Conservation (phyloP, 2,113 vertebrate genomes). For the Galbula dea region DNA sequence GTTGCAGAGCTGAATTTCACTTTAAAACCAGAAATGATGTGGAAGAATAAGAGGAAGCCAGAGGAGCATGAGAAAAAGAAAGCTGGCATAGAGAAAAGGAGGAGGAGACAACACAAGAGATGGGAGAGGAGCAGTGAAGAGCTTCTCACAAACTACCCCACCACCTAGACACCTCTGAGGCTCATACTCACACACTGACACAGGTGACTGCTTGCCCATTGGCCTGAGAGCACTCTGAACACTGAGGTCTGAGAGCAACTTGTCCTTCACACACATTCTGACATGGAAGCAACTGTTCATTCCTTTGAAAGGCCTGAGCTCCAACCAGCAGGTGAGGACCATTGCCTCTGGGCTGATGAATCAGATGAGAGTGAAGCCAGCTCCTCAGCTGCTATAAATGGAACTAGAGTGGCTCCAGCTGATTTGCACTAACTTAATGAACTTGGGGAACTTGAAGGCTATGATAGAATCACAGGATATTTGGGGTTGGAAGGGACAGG, state of each 20-base stretch:
- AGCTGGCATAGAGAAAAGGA: neutral
- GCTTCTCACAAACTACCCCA: neutral
- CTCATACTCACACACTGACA: neutral
- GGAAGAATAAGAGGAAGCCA: slow-evolving; percentile 2
- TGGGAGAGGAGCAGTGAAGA: neutral
- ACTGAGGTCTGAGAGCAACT: neutral
- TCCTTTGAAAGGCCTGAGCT: neutral
- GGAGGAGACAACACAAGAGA: neutral
- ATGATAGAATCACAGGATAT: too few species aligned
- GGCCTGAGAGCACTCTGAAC: neutral
- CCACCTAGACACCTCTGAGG: neutral
- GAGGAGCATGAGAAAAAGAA: neutral
- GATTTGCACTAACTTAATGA: neutral
- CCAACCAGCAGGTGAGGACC: neutral
- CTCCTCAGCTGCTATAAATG: neutral
- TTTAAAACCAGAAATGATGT: slow-evolving; percentile 10
- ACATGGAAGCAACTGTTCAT: neutral
- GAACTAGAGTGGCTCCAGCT: neutral
- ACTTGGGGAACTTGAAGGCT: neutral
- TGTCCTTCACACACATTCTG: neutral
- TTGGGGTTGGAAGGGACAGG: too few species aligned
- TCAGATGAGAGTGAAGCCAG: neutral
- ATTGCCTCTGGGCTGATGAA: neutral
- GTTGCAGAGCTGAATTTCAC: slow-evolving; percentile 18
- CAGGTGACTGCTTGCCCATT: neutral